A percentile compares a stretch with the other conserved stretches of the same genome.
These are phyloP conservation scores for Neelides sp. DNA, from an alignment of 1,140 invertebrate species.

Conservation along the genomic window DNA sequence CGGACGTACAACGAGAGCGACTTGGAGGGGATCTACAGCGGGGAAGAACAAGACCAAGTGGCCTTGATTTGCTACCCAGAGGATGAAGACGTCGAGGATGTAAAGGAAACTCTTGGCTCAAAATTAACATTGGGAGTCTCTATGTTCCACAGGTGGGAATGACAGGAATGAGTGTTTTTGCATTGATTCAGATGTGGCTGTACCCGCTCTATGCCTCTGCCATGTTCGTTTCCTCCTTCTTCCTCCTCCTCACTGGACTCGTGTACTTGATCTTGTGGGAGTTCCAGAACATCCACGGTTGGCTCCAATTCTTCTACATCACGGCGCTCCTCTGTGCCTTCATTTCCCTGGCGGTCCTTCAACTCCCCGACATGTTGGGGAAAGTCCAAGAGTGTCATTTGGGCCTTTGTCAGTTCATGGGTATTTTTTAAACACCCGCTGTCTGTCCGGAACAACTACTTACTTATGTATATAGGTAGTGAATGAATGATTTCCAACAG, in stretches of 20 bases:
- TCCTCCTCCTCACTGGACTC: constrained; percentile 23
- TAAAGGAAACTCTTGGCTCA: no score
- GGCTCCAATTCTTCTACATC: constrained; percentile 30
- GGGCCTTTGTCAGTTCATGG: constrained; percentile 24
- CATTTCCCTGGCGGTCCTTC: constrained; percentile 20
- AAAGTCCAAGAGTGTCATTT: constrained; percentile 8
- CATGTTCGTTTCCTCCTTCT: constrained; percentile 22
- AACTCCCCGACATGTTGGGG: constrained; percentile 17
- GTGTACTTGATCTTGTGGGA: constrained; percentile 30
- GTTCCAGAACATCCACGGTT: constrained; percentile 30
- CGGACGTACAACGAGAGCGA: neutral
- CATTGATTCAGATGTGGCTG: constrained; percentile 16
- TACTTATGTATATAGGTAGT: neutral
- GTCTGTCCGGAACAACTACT: neutral
- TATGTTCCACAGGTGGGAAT: constrained; percentile 3
- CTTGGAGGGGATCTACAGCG: constrained; percentile 3
- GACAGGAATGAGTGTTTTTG: neutral
- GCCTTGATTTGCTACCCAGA: constrained; percentile 24
- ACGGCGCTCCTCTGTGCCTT: constrained; percentile 21
- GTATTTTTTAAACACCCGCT: no score
- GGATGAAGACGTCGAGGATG: neutral
- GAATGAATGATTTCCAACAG: constrained; percentile 35
- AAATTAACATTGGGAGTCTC: no score
- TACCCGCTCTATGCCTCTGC: constrained; percentile 20
- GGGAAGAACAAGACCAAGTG: constrained; percentile 20